Percentiles rank a stretch among this genome's conserved stretches.
Conservation (phyloP, 2,113 vertebrate genomes). For the Bos taurus region ARS-UCD2.0 NC_037342.1:67138501-67139000, state of each 20-base stretch:
- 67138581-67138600: not conserved
- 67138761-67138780: not conserved
- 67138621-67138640: not conserved
- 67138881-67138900: not conserved
- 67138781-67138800: not conserved
- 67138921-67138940: too few species aligned
- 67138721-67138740: not conserved
- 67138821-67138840: not conserved
- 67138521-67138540: not conserved
- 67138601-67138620: not conserved
- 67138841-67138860: not conserved
- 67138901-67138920: not conserved
- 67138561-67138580: not conserved
- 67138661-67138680: not conserved
- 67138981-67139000: too few species aligned
- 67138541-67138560: not conserved
- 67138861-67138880: not conserved
- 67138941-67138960: too few species aligned
- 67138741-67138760: not conserved
- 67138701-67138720: not conserved
- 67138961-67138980: rapidly evolving
- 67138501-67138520: not conserved
- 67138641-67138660: not conserved
- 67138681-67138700: not conserved
- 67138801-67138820: not conserved